Percentiles rank a stretch among this genome's conserved stretches.
Conservation (phyloP, 23 tunicate genomes). For the Trididemnum nubilum region DNA sequence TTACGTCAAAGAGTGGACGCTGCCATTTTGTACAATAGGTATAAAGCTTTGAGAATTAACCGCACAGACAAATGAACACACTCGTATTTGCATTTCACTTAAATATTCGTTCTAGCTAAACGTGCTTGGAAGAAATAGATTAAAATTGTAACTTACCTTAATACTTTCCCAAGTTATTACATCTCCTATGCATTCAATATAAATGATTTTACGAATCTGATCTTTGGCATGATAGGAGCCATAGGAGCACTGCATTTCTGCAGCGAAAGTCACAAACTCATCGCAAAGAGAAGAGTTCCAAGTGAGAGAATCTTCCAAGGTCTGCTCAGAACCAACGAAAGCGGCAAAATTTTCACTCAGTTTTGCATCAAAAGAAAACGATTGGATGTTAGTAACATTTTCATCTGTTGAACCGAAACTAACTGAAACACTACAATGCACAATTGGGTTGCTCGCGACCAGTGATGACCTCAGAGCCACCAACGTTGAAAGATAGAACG, state of each 20-base stretch:
- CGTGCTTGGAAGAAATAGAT: no score
- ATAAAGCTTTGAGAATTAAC: no score
- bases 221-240: not conserved
- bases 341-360: not conserved
- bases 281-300: conserved; percentile 1
- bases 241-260: not conserved
- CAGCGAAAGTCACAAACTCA: not conserved
- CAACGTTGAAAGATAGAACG: not conserved
- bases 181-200: conserved; percentile 3
- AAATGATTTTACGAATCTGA: not conserved
- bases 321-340: not conserved
- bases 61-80: no score
- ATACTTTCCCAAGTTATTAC: conserved; percentile 3
- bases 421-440: not conserved
- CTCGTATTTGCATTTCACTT: no score
- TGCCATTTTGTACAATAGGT: no score
- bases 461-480: not conserved
- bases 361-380: not conserved
- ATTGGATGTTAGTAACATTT: not conserved
- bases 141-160: conserved; percentile 4
- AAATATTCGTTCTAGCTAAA: no score
- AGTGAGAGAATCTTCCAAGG: not conserved
- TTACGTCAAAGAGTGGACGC: no score
- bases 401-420: not conserved
- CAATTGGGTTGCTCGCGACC: not conserved